phyloP scores from a whole-genome alignment of 2,888 invertebrate species.

The Drosophila stalkeri region DNA sequence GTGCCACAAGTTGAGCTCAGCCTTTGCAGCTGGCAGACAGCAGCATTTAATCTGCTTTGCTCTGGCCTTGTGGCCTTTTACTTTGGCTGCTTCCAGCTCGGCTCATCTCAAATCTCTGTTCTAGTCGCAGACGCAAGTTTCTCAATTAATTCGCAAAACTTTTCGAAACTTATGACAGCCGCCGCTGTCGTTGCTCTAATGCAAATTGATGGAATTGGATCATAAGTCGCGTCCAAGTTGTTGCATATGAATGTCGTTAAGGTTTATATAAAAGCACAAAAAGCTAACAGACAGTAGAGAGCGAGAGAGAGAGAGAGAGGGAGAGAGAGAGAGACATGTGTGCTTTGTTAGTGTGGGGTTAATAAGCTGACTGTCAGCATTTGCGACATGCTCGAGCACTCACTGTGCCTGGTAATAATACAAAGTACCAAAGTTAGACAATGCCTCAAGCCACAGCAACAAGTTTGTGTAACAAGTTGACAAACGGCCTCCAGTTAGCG shows the following conservation, averaged over 20 bases:
- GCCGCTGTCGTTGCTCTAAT: slow-evolving; percentile 45
- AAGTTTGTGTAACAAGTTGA: slow-evolving; percentile 62
- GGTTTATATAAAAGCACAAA: slow-evolving; percentile 36
- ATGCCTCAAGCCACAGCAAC: slow-evolving; percentile 31
- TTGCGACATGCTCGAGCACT: slow-evolving; percentile 63
- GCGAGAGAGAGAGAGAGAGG: neutral
- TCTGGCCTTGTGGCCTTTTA: slow-evolving; percentile 14
- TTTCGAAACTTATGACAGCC: slow-evolving; percentile 58
- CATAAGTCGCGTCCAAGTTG: slow-evolving; percentile 56
- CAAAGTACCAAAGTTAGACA: slow-evolving; percentile 60
- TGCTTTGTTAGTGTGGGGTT: neutral
- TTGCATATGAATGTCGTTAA: slow-evolving; percentile 48
- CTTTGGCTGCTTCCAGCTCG: slow-evolving; percentile 11
- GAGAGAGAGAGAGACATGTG: neutral
- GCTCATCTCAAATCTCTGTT: slow-evolving; percentile 16
- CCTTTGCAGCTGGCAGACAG: slow-evolving; percentile 27
- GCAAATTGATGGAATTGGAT: slow-evolving; percentile 65
- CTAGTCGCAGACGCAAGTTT: slow-evolving; percentile 54
- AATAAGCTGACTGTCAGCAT: slow-evolving; percentile 63
- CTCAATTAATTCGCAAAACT: slow-evolving; percentile 69
- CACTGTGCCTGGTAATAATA: slow-evolving; percentile 30
- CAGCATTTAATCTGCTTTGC: slow-evolving; percentile 63
- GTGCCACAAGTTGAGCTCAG: slow-evolving; percentile 26
- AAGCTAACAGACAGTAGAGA: slow-evolving; percentile 1
- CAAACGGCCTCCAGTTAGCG: slow-evolving; percentile 58